Evolutionary conservation across 2,888 invertebrate genomes (phyloP), one percentile per base, ranked within the genome.

Genomic region (Sesia bembeciformis): DNA sequence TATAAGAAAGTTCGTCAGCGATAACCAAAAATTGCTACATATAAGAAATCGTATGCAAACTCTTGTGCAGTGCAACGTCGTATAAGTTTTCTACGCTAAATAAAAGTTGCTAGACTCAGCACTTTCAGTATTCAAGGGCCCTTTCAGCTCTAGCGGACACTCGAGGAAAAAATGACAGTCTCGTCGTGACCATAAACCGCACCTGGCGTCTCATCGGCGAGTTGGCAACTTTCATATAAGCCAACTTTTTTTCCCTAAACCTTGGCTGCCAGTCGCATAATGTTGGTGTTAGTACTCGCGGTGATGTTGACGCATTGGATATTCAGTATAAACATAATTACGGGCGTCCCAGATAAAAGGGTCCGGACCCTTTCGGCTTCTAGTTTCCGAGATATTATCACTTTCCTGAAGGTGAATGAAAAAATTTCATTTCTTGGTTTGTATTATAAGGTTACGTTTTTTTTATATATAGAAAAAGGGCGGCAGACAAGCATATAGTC

Each of bases 141-240:
- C 43, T 43, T 8, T 7, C 43, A 7, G 43, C 8, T 43, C n/a
- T 40, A 54, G 43, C 52, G 50, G 50, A 52, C 52, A 56, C 56
- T 55, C 38, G 59, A 57, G 57, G 68, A 74, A 80, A 78, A 79
- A 81, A 76, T 72, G 67, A 61, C 60, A 64, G 68, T 72, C 73
- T 68, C 72, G 72, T 72, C 72, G 68, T 66, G 67, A 65, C 71
- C 73, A 78, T 84, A 79, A 80, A 80, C 58, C 66, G 75, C 84
- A 84, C 81, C 81, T 83, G 84, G 60, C 71, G 62, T 67, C 61
- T 63, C 68, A 68, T 75, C 69, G 71, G 62, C 75, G 67, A 71
- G 67, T 75, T 76, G 63, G 73, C 80, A 72, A 79, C 74, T 80
- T 76, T 77, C 76, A 78, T 81, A 78, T 78, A 70, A 79, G 73